Conservation (phyloP, 2,113 vertebrate species). For the Patagioenas fasciata region DNA sequence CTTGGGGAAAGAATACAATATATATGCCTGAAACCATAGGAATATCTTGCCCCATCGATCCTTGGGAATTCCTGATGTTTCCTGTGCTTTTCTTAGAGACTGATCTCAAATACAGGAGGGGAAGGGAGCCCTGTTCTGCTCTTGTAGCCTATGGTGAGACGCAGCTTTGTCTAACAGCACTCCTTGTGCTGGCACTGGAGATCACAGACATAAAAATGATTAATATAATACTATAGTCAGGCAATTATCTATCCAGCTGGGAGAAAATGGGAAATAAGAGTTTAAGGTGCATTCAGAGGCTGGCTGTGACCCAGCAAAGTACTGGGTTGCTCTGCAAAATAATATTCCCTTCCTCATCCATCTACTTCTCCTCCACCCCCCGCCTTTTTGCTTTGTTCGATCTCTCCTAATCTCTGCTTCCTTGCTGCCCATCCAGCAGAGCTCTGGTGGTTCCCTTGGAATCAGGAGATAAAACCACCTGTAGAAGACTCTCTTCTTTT, state of each 20-base stretch:
- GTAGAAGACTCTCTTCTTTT: neutral
- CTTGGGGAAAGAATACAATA: constrained; percentile 50
- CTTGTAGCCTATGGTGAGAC: constrained; percentile 7
- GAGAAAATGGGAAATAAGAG: constrained; percentile 32
- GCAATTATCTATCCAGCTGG: constrained; percentile 50
- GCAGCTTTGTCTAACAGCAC: neutral
- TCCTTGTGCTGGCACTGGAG: neutral
- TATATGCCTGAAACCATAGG: constrained; percentile 5
- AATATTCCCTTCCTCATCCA: neutral
- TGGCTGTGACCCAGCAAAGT: constrained; percentile 18
- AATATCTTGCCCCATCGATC: constrained; percentile 49
- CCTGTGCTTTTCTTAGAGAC: constrained; percentile 31
- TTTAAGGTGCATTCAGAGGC: constrained; percentile 16
- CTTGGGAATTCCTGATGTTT: constrained; percentile 44
- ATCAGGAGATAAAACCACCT: neutral
- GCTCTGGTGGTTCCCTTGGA: neutral
- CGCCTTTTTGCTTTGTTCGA: neutral
- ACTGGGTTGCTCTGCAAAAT: constrained; percentile 23
- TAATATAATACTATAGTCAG: constrained; percentile 43
- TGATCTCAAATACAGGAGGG: constrained; percentile 21
- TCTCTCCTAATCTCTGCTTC: neutral
- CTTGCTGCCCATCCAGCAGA: constrained; percentile 1
- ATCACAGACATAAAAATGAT: constrained; percentile 49
- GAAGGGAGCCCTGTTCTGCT: constrained; percentile 20
- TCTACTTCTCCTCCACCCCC: neutral